These are phyloP conservation scores for Ethmia dodecea DNA, from an alignment of 2,888 invertebrate species.

Conservation along the genomic window DNA sequence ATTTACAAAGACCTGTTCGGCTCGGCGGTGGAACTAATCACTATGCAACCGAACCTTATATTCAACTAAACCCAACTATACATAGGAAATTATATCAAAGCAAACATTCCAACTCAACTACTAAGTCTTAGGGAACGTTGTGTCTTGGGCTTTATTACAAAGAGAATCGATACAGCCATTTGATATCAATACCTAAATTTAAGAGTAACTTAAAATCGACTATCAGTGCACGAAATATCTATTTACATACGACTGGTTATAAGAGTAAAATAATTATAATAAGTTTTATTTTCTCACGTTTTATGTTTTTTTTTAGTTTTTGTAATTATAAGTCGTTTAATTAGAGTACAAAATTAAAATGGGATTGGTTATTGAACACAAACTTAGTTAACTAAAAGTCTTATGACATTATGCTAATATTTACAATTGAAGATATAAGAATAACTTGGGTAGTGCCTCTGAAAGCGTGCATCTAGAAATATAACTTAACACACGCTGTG, in stretches of 20 bases:
- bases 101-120: slow-evolving; percentile 32
- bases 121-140: slow-evolving; percentile 28
- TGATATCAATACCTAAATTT: slow-evolving; percentile 47
- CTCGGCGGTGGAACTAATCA: not conserved
- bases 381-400: slow-evolving; percentile 45
- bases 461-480: slow-evolving; percentile 29
- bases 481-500: slow-evolving; percentile 34
- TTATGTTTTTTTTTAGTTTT: slow-evolving; percentile 44
- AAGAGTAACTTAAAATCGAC: slow-evolving; percentile 58
- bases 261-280: slow-evolving; percentile 31
- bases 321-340: slow-evolving; percentile 32
- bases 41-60: no score
- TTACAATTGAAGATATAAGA: slow-evolving; percentile 32
- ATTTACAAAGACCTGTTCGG: slow-evolving; percentile 45
- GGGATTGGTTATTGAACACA: slow-evolving; percentile 52
- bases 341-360: slow-evolving; percentile 43
- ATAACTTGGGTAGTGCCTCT: slow-evolving; percentile 22
- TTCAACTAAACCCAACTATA: slow-evolving; percentile 47
- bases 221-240: slow-evolving; percentile 69
- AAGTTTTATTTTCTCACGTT: slow-evolving; percentile 27
- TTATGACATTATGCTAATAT: slow-evolving; percentile 38
- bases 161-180: slow-evolving; percentile 63
- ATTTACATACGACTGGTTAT: slow-evolving; percentile 63
- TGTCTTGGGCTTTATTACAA: slow-evolving; percentile 45
- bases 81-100: slow-evolving; percentile 40